A percentile compares a stretch with the other conserved stretches of the same genome.
These are phyloP conservation scores for Nemopilema nomurai DNA, from an alignment of 30 jellyfish, hydroid and myxozoan species.

Conservation along the genomic window DNA sequence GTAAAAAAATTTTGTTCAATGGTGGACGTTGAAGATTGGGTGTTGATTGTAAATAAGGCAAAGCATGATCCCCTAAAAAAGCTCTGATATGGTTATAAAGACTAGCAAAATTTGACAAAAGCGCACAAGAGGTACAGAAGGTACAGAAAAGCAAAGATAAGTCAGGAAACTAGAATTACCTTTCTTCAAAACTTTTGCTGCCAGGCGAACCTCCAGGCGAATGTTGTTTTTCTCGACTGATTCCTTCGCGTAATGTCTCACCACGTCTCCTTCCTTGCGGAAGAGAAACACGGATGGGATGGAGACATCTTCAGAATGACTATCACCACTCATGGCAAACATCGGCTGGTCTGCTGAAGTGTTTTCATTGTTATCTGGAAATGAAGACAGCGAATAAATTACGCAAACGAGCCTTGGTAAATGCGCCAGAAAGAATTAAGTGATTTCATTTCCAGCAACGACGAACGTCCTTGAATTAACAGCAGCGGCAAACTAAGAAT, in stretches of 20 bases:
- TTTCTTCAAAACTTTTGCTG: constrained; percentile 33
- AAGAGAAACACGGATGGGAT: constrained; percentile 95
- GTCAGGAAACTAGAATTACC: constrained; percentile 1
- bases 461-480: too few relatives aligned
- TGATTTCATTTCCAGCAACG: too few relatives aligned
- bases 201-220: constrained; percentile 52
- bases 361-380: constrained; percentile 63
- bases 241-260: constrained; percentile 62
- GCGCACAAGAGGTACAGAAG: not conserved
- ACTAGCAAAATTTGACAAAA: too few relatives aligned
- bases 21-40: too few relatives aligned
- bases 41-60: too few relatives aligned
- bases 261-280: constrained; percentile 79
- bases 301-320: constrained; percentile 79
- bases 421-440: too few relatives aligned
- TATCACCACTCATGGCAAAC: constrained; percentile 99
- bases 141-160: not conserved
- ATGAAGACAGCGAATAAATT: not conserved
- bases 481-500: too few relatives aligned
- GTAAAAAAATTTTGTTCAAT: too few relatives aligned
- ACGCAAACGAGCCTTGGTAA: too few relatives aligned
- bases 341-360: constrained; percentile 75
- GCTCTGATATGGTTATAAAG: too few relatives aligned
- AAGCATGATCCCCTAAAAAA: too few relatives aligned
- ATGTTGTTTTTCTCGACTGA: constrained; percentile 2